phyloP scores from a whole-genome alignment of 2,113 vertebrate genomes.

The Scytalopus superciliaris region DNA sequence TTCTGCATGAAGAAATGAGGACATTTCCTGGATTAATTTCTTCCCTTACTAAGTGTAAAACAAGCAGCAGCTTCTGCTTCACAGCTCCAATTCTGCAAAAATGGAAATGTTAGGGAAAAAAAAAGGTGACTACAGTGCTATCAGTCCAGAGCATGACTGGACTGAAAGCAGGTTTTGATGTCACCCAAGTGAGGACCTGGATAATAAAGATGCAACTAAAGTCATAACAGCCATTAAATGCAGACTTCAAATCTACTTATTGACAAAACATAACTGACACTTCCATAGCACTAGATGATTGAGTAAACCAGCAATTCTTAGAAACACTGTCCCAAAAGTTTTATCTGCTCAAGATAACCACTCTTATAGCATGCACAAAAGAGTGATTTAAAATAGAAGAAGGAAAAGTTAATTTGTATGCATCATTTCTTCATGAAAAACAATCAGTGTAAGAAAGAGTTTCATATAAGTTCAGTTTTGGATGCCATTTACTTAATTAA shows the following conservation, averaged over 20 bases:
- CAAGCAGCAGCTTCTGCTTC: neutral
- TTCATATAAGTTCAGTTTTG: constrained; percentile 60
- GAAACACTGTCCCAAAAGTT: neutral
- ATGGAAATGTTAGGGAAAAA: neutral
- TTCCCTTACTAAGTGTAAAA: neutral
- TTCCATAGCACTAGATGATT: neutral
- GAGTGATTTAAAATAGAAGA: neutral
- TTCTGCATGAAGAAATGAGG: neutral
- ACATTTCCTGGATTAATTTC: neutral
- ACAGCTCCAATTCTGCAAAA: neutral
- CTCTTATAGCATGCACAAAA: neutral
- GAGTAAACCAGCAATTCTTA: neutral
- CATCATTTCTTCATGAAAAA: constrained; percentile 73
- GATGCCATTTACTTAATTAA: constrained; percentile 76
- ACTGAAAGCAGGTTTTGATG: neutral
- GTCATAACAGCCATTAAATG: neutral
- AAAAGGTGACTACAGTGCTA: neutral
- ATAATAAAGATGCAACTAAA: neutral
- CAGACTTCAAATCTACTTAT: neutral
- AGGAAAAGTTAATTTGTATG: constrained; percentile 59
- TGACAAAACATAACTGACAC: neutral
- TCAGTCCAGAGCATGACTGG: neutral
- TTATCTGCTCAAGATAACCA: neutral
- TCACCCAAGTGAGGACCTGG: neutral
- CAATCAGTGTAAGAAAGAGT: constrained; percentile 63